Conservation (phyloP, 2,113 vertebrate species). For the Myocastor coypus region DNA sequence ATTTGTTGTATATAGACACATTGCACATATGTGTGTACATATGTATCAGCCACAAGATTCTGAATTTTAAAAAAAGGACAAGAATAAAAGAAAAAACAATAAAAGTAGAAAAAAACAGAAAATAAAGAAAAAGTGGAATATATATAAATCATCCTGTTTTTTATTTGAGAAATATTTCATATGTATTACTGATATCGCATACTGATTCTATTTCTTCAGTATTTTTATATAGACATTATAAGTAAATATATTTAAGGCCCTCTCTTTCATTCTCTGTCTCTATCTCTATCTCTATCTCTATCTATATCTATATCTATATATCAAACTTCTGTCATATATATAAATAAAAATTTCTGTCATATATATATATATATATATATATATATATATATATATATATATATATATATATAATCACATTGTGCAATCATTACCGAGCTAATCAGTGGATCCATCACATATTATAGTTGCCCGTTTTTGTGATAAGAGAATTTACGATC, state of each 20-base stretch:
- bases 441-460: neutral
- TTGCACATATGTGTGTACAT: neutral
- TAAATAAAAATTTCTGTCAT: no score
- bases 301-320: no score
- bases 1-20: neutral
- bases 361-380: no score
- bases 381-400: no score
- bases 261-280: no score
- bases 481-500: neutral
- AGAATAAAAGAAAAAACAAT: neutral
- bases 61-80: neutral
- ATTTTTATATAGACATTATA: neutral
- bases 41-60: neutral
- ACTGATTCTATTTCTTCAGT: neutral
- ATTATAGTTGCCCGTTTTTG: neutral
- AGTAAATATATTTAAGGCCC: neutral
- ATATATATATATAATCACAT: no score
- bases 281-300: no score
- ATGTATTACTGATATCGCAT: neutral
- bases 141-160: neutral
- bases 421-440: neutral
- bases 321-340: no score
- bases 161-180: constrained; percentile 24
- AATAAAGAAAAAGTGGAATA: neutral
- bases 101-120: neutral